phyloP scores from a whole-genome alignment of 2,888 invertebrate species.

The Doris montereyensis region DNA sequence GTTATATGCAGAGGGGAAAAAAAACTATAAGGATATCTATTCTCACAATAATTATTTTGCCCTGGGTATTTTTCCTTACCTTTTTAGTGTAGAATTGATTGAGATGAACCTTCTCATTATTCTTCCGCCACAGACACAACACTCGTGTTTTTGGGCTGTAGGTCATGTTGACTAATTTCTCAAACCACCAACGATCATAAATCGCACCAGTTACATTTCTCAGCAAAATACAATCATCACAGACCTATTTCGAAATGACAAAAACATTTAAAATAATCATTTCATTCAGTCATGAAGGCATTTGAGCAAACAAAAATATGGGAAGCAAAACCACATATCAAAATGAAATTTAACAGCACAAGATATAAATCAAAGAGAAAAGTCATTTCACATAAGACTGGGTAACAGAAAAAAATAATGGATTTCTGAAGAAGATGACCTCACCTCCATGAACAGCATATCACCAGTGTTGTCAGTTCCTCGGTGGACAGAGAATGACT shows the following conservation, averaged over 20 bases:
- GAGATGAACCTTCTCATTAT: constrained; percentile 76
- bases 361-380: too few relatives aligned
- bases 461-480: constrained; percentile 91
- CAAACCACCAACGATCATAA: constrained; percentile 92
- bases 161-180: constrained; percentile 98
- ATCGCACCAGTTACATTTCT: constrained; percentile 76
- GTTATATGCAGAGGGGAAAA: too few relatives aligned
- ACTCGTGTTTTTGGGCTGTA: constrained; percentile 99
- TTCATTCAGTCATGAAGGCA: not conserved
- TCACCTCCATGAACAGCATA: constrained; percentile 77
- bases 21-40: too few relatives aligned
- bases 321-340: too few relatives aligned
- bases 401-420: too few relatives aligned
- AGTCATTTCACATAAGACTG: too few relatives aligned
- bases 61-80: too few relatives aligned
- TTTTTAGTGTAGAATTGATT: constrained; percentile 99
- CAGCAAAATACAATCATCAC: constrained; percentile 87
- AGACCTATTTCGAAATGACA: constrained; percentile 84
- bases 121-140: constrained; percentile 96
- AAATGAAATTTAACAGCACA: too few relatives aligned
- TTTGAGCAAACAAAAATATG: too few relatives aligned
- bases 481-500: constrained; percentile 97
- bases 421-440: too few relatives aligned
- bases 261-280: not conserved
- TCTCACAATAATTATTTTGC: too few relatives aligned